phyloP scores from a whole-genome alignment of 2,113 vertebrate genomes.

The Centropristis striata region DNA sequence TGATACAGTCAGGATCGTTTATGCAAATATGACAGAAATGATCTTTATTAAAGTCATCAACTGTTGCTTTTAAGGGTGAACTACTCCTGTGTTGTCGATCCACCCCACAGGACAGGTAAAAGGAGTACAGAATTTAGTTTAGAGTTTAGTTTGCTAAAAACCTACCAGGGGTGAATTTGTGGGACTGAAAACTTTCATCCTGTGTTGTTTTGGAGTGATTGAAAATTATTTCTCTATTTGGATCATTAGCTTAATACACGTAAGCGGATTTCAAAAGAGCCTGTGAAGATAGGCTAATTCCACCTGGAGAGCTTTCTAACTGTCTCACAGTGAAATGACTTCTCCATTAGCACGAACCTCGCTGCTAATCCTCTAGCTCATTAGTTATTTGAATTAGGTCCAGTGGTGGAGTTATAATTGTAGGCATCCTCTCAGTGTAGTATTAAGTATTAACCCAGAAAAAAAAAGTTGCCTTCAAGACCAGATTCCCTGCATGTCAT shows the following conservation, averaged over 20 bases:
- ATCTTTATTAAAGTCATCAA: too few species aligned
- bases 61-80: background rate
- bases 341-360: constrained; percentile 56
- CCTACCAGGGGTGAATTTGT: background rate
- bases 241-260: constrained; percentile 57
- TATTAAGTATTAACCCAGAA: constrained; percentile 48
- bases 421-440: constrained; percentile 43
- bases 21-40: too few species aligned
- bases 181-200: constrained; percentile 1
- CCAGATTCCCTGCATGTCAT: background rate
- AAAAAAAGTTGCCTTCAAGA: constrained; percentile 10
- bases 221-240: constrained; percentile 54
- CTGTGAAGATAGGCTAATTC: constrained; percentile 59
- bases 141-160: background rate
- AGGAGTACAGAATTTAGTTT: background rate
- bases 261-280: constrained; percentile 63
- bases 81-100: background rate
- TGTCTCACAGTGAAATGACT: constrained; percentile 45
- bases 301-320: constrained; percentile 57
- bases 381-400: constrained; percentile 61
- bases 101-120: background rate
- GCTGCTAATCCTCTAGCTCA: constrained; percentile 65
- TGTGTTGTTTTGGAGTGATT: constrained; percentile 30
- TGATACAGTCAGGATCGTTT: too few species aligned
- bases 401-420: constrained; percentile 40